Conservation (phyloP, 2,797 vertebrate genomes). For the Acomys russatus region DNA sequence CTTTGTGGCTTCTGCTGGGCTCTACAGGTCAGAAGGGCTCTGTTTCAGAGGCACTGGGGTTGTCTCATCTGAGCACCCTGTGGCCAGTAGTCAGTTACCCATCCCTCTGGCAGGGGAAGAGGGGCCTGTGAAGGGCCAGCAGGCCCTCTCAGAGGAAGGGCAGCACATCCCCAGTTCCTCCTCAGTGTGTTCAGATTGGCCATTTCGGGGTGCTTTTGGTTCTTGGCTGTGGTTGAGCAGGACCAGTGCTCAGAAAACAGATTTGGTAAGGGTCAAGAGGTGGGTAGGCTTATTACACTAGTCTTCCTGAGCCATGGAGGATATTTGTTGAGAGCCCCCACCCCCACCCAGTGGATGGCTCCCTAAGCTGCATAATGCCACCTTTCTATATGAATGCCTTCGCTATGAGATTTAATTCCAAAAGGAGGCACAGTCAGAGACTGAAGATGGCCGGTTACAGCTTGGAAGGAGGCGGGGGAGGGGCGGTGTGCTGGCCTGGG, state of each 20-base stretch:
- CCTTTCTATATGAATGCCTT: not conserved
- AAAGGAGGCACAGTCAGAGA: not conserved
- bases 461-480: no score
- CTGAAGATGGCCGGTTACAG: not conserved
- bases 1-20: not conserved
- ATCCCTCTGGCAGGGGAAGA: no score
- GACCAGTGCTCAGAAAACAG: not conserved
- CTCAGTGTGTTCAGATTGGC: not conserved
- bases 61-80: not conserved
- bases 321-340: no score
- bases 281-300: no score
- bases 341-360: not conserved
- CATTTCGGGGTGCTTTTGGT: not conserved
- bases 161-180: rapidly evolving
- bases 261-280: not conserved
- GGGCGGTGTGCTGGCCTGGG: not conserved
- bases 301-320: not conserved
- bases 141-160: not conserved
- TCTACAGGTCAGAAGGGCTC: not conserved
- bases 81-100: no score
- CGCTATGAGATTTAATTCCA: not conserved
- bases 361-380: not conserved
- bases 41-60: no score
- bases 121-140: not conserved
- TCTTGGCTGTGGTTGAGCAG: not conserved